Evolutionary conservation across 2,888 invertebrate genomes (phyloP).

Genomic region (Aleiodes testaceus): DNA sequence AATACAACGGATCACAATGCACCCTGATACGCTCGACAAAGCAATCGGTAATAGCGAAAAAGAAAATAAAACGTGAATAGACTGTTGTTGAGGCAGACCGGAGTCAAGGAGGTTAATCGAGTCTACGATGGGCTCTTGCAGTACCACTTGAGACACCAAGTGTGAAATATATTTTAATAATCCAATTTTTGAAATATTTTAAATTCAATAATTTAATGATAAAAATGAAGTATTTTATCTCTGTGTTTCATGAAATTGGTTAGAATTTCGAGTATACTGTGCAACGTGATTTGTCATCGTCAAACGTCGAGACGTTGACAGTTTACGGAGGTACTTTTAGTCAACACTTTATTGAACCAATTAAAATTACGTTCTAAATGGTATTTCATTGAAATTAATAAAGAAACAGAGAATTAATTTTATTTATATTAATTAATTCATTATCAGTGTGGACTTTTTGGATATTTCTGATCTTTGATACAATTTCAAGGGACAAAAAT

Average conservation of each 20-base stretch:
- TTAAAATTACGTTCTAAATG: slow-evolving; percentile 21
- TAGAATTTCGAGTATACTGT: slow-evolving; percentile 7
- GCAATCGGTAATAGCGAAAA: not conserved
- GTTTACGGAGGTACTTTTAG: not conserved
- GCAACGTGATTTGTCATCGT: slow-evolving; percentile 25
- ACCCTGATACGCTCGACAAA: slow-evolving; percentile 12
- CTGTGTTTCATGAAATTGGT: slow-evolving; percentile 17
- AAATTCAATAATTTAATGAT: no score
- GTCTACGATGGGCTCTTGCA: not conserved
- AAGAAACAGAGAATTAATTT: not conserved
- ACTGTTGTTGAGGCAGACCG: slow-evolving; percentile 16
- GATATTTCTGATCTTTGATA: slow-evolving; percentile 7
- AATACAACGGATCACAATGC: slow-evolving; percentile 4
- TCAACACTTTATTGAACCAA: slow-evolving; percentile 3
- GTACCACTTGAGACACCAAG: slow-evolving; percentile 31
- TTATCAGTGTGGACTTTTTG: slow-evolving; percentile 3
- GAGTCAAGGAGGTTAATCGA: slow-evolving; percentile 28
- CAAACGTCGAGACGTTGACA: slow-evolving; percentile 23
- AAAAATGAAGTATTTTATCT: not conserved
- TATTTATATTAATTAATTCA: slow-evolving; percentile 10
- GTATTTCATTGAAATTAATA: not conserved
- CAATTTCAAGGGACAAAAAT: not conserved
- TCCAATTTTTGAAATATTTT: no score
- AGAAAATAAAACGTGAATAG: not conserved
- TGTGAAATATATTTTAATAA: slow-evolving; percentile 5